Percentiles rank a stretch among this genome's conserved stretches.
Evolutionary conservation across 2,888 invertebrate species (phyloP).

Genomic region (Hesperia comma): DNA sequence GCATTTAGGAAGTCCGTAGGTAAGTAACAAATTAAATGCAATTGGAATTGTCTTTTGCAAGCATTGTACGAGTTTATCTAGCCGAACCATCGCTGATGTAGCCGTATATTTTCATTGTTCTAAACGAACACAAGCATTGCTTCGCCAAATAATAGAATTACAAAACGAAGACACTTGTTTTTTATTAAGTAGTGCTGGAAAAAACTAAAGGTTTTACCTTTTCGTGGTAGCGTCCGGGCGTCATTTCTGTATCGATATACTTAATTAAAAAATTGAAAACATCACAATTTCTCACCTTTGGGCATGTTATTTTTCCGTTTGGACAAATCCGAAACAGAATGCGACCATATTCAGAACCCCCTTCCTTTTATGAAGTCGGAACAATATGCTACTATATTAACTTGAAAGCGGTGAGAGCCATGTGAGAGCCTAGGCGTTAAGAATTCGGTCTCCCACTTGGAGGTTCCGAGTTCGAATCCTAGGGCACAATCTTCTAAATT

Average conservation of each 20-base stretch:
- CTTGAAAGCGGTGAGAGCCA: no score
- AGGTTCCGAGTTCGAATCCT: no score
- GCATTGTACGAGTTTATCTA: slow-evolving; percentile 42
- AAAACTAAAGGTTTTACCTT: slow-evolving; percentile 15
- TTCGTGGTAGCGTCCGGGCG: background rate
- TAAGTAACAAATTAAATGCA: slow-evolving; percentile 41
- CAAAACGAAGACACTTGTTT: slow-evolving; percentile 32
- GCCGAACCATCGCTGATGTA: slow-evolving; percentile 38
- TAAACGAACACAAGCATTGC: slow-evolving; percentile 36
- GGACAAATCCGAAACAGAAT: no score
- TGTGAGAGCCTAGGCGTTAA: no score
- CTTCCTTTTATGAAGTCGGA: no score
- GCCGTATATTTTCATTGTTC: slow-evolving; percentile 48
- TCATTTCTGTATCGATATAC: background rate
- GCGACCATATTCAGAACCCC: no score
- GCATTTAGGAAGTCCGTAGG: slow-evolving; percentile 23
- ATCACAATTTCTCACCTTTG: no score
- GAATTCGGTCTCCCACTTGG: no score
- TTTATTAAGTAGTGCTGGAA: background rate
- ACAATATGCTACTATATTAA: no score
- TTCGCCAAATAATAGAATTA: slow-evolving; percentile 25
- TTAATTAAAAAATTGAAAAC: no score
- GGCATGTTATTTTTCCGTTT: no score
- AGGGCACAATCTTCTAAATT: no score
- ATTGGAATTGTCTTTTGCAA: slow-evolving; percentile 47